Conservation (phyloP, 2,888 invertebrate species). For the Scaptomyza caliginosa region DNA sequence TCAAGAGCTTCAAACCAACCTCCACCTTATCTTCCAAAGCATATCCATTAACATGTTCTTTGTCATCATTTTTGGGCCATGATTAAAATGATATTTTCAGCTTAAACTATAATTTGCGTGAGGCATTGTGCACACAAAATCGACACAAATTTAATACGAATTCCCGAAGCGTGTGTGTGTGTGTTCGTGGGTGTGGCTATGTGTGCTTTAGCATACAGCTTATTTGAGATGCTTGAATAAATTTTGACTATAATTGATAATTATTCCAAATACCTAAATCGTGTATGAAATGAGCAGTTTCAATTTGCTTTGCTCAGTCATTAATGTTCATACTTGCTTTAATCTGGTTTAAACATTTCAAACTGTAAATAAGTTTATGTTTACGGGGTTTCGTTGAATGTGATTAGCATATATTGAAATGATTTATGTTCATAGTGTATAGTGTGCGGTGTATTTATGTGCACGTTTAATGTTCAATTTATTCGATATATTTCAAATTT, state of each 20-base stretch:
- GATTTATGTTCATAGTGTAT: constrained; percentile 35
- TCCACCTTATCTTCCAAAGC: neutral
- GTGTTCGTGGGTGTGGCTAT: neutral
- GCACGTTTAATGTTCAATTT: constrained; percentile 18
- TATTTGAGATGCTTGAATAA: constrained; percentile 68
- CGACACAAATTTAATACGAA: constrained; percentile 33
- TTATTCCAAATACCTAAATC: constrained; percentile 45
- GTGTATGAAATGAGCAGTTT: constrained; percentile 35
- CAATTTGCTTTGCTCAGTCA: constrained; percentile 41
- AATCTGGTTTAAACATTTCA: constrained; percentile 10
- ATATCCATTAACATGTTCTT: constrained; percentile 52
- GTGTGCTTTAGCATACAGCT: constrained; percentile 26
- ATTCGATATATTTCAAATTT: constrained; percentile 5
- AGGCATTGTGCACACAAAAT: constrained; percentile 15
- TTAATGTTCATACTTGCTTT: constrained; percentile 25
- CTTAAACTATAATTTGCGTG: constrained; percentile 53
- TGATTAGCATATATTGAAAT: constrained; percentile 30
- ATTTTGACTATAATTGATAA: constrained; percentile 55
- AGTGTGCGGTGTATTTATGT: constrained; percentile 15
- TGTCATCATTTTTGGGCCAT: constrained; percentile 34
- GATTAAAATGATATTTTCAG: constrained; percentile 40
- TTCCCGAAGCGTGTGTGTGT: neutral
- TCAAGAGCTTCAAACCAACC: neutral
- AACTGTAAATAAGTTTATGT: constrained; percentile 23
- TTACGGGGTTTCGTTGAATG: constrained; percentile 15